A percentile compares a stretch with the other conserved stretches of the same genome.
Evolutionary conservation across 1,140 invertebrate genomes (phyloP).

Genomic region (Thalassaphorura encarpata): DNA sequence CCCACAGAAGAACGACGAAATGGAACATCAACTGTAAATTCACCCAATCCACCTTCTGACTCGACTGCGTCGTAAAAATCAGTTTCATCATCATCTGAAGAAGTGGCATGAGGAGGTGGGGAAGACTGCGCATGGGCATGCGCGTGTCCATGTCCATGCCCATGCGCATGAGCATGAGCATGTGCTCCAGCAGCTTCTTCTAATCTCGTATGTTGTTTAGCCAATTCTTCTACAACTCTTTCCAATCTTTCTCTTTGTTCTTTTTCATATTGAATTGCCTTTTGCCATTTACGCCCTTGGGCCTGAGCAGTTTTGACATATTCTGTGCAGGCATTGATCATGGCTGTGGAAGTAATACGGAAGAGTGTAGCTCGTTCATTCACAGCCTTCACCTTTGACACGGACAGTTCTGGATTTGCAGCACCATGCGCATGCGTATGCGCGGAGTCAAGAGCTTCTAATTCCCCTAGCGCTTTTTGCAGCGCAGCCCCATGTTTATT

Average conservation of each 20-base stretch:
- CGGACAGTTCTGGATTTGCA: conserved; percentile 38
- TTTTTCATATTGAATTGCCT: conserved; percentile 83
- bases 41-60: conserved; percentile 37
- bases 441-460: no score
- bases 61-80: conserved; percentile 88
- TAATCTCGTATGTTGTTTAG: conserved; percentile 87
- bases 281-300: conserved; percentile 81
- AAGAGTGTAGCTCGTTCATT: conserved; percentile 85
- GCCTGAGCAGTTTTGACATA: conserved; percentile 76
- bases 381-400: conserved; percentile 59
- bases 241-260: conserved; percentile 89
- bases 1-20: not conserved
- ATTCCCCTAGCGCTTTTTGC: conserved; percentile 59
- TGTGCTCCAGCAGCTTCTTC: conserved; percentile 58
- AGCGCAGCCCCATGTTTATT: conserved; percentile 73
- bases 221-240: conserved; percentile 94
- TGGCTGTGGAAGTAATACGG: conserved; percentile 84
- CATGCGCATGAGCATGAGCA: conserved; percentile 9
- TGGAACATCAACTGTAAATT: conserved; percentile 31
- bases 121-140: no score
- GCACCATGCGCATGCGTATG: no score
- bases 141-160: no score
- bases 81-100: conserved; percentile 75
- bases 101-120: no score
- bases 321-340: conserved; percentile 90